Evolutionary conservation across 2,797 vertebrate species (phyloP), one percentile per base, ranked within the genome.

Genomic region (Notamacropus eugenii): DNA sequence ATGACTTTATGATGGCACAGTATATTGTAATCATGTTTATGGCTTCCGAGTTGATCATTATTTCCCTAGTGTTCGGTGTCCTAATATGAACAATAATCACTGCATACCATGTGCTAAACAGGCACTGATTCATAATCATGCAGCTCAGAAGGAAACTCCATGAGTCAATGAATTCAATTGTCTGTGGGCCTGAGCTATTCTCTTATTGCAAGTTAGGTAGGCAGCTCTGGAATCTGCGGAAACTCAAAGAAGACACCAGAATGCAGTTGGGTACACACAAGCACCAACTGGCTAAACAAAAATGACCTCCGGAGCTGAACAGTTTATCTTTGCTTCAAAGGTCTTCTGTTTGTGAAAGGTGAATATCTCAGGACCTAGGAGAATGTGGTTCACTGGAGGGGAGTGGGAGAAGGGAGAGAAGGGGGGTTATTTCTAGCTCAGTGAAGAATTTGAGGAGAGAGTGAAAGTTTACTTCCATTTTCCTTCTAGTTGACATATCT

Each of bases 71-170:
- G 90, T 54, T 14, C 90, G 90, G 27, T 93, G 22, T 93, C 56
- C 56, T 92, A 28, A 95, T 87, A 90, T 40, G 55, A 93, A 92
- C 93, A 96, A 91, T 11, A 19, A 93, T 55, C 58, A 55, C n/a
- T 59, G 50, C 50, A 67, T 34, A 24, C 67, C 2, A 8, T 67
- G 67, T 57, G 24, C 46, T 31, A 93, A 46, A 19, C 62, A 93
- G 91, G 34, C 57, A 91, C 62, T 62, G 74, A 59, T 2, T 55
- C 59, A 97, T 94, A 97, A 91, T 29, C 54, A 90, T 87, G 55
- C 52, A 40, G 93, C 74, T 74, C 94, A 94, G 96, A 97, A 97
- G 95, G 96, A 97, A 96, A 93, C 74, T 96, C 58, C 57, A 11
- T 8, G 93, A 95, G 29, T 62, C 16, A 46, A 57, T 56, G 59